Conservation (phyloP, 2,113 vertebrate genomes). For the Synchiropus splendidus region DNA sequence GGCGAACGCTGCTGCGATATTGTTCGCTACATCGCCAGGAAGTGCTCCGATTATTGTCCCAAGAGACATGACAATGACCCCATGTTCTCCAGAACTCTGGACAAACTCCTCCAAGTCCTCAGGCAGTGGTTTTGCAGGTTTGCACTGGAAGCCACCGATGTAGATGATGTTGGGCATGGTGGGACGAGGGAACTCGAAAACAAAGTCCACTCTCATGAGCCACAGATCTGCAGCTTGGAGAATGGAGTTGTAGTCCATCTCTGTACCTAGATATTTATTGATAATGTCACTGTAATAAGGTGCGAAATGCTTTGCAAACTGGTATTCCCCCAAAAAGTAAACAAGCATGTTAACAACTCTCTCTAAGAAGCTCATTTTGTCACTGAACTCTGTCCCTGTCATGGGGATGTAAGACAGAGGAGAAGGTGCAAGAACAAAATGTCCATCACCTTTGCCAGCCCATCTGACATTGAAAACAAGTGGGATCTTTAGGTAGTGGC, state of each 20-base stretch:
- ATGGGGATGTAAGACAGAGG: constrained; percentile 53
- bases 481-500: constrained; percentile 45
- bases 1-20: constrained; percentile 55
- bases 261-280: constrained; percentile 48
- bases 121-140: constrained; percentile 57
- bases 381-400: constrained; percentile 25
- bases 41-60: constrained; percentile 57
- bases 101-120: constrained; percentile 59
- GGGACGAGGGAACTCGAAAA: too few species aligned
- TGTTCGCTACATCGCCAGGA: constrained; percentile 39
- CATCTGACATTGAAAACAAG: constrained; percentile 57
- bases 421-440: constrained; percentile 49
- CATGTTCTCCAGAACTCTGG: too few species aligned
- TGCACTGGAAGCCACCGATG: constrained; percentile 68
- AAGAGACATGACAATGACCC: constrained; percentile 64
- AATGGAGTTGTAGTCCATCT: constrained; percentile 32
- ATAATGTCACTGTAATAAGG: constrained; percentile 9
- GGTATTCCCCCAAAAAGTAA: constrained; percentile 3
- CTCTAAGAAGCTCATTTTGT: constrained; percentile 59
- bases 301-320: not conserved
- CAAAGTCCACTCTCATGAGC: too few species aligned
- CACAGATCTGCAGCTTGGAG: constrained; percentile 59
- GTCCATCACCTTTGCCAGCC: constrained; percentile 47
- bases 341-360: constrained; percentile 39
- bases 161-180: too few species aligned